Base-by-base conservation (phyloP, 1,140 invertebrate species). In the Papilio helenus region DNA sequence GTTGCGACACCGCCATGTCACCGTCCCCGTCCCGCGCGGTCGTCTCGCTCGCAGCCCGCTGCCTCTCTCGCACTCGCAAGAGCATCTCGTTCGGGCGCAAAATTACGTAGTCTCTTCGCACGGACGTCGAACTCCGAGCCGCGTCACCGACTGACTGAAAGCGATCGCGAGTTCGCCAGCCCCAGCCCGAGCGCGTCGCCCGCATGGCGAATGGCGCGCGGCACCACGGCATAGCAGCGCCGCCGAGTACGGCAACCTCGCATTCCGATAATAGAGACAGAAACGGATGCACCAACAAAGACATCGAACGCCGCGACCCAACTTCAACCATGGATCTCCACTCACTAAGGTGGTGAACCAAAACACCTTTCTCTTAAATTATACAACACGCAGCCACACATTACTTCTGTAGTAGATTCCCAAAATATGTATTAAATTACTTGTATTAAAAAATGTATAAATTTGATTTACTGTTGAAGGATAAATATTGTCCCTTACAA, bases 331-430 rank as follows among this genome's bases (percentile, higher is more conserved):
- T 86, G 87, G 85, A 82, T 88, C 86, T 89, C 86, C 84, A 88
- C 91, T 85, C 44, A 14, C 44, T 4, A 88, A 90, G 88, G 89
- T 90, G 91, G 87, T 90, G 88, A 90, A 93, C 93, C 91, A 94
- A 93, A 94, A 93, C 93, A 94, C 92, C 92, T 93, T 94, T 94
- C 92, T 94, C 90, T 92, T 91, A 92, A 92, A 93, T 94, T 93
- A 92, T 92, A 91, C 89, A 93, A 92, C 88, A 90, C 84, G 86
- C 87, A 89, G 87, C 9, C 18, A 61, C 18, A 51, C 76, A 81
- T 87, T 88, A 14, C 44, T 46, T 46, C 44, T 46, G 4, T 46
- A 12, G 7, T 39, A 39, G 34, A 39, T 39, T 39, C 7, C 34
- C 7, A 12, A 46, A 0, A 46, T 14, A 16, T 46, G 1, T 46